Evolutionary conservation across 2,113 vertebrate species (phyloP).

Genomic region (Menura novaehollandiae): DNA sequence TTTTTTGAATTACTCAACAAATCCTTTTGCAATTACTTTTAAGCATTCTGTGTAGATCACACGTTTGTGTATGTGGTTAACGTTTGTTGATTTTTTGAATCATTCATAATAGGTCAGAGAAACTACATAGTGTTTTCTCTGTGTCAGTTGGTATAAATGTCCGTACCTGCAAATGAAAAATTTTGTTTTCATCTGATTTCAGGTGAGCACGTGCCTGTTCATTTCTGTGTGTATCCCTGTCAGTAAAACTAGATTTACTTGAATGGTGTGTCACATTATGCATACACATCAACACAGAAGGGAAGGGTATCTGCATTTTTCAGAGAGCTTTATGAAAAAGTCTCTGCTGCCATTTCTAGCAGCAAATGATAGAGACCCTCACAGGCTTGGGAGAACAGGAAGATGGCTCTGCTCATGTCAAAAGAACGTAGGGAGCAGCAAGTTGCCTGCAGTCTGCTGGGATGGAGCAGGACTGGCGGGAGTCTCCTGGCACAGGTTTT

Average conservation of each 20-base stretch:
- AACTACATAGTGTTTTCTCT: background rate
- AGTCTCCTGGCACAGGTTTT: background rate
- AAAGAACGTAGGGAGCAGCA: background rate
- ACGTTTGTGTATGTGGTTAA: background rate
- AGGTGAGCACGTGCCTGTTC: background rate
- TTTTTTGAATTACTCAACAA: constrained; percentile 17
- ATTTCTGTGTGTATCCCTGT: background rate
- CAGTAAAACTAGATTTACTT: background rate
- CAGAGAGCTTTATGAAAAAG: background rate
- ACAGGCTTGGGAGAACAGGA: rapidly evolving
- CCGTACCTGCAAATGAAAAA: background rate
- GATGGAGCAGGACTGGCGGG: background rate
- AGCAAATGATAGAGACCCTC: background rate
- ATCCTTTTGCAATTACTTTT: constrained; percentile 43
- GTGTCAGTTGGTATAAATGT: background rate
- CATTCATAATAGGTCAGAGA: background rate
- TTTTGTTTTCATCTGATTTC: background rate
- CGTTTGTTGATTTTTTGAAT: background rate
- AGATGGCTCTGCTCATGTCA: background rate
- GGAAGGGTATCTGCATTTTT: constrained; percentile 24
- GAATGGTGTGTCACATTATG: background rate
- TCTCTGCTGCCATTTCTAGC: background rate
- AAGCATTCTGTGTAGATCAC: background rate
- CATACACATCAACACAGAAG: background rate
- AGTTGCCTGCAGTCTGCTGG: background rate